phyloP scores from a whole-genome alignment of 2,797 vertebrate species.

The Halcyon badia region DNA sequence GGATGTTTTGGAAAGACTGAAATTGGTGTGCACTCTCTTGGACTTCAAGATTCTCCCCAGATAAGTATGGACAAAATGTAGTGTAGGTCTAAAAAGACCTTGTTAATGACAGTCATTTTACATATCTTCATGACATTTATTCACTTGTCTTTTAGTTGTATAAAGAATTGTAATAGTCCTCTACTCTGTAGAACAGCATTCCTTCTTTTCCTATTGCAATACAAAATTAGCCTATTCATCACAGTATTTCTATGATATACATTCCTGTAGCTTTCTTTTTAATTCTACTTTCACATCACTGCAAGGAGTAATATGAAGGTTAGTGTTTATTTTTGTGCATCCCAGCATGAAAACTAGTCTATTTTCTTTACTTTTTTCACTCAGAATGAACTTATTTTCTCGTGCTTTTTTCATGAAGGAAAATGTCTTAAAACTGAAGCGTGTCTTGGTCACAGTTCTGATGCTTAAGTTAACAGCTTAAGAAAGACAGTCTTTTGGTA shows the following conservation, averaged over 20 bases:
- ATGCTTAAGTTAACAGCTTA: not conserved
- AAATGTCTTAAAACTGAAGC: not conserved
- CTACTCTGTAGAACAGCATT: not conserved
- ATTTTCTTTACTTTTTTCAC: not conserved
- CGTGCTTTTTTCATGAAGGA: rapidly evolving
- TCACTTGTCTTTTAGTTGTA: not conserved
- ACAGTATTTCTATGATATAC: not conserved
- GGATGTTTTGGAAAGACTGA: not conserved
- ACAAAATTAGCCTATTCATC: not conserved
- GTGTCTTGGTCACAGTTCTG: not conserved
- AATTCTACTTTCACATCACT: not conserved
- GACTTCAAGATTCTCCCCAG: not conserved
- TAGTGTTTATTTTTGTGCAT: not conserved
- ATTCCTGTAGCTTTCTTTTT: not conserved
- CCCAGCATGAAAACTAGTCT: not conserved
- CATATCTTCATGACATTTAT: not conserved
- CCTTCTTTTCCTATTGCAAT: not conserved
- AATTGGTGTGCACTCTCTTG: not conserved
- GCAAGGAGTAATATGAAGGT: not conserved
- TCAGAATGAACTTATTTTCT: not conserved
- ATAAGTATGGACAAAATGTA: not conserved
- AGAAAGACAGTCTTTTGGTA: not conserved
- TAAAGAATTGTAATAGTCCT: not conserved
- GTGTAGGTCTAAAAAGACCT: not conserved
- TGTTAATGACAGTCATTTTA: not conserved